Conservation (phyloP, 2,113 vertebrate genomes). For the Sisor rabdophorus region DNA sequence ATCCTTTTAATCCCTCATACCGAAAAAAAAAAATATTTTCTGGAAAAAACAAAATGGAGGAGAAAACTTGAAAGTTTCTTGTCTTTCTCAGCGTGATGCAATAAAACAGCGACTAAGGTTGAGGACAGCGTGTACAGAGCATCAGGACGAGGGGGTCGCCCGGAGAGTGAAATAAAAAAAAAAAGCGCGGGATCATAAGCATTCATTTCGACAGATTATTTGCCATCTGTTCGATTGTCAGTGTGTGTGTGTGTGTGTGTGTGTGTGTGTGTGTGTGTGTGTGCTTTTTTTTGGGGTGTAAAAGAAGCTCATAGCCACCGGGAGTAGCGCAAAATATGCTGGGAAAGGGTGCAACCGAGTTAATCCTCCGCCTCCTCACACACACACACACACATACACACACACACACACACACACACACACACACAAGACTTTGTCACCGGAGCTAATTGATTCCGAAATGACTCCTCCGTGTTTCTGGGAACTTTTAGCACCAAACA, state of each 20-base stretch:
- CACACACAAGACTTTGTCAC: slow-evolving; percentile 69
- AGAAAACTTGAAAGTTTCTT: background rate
- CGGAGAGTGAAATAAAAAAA: background rate
- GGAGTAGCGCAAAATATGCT: slow-evolving; percentile 67
- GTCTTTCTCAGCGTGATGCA: background rate
- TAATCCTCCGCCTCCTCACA: slow-evolving; percentile 67
- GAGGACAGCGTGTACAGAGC: background rate
- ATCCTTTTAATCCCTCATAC: slow-evolving; percentile 58
- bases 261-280: slow-evolving; percentile 48
- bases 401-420: slow-evolving; percentile 69
- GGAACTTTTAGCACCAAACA: background rate
- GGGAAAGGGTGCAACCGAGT: slow-evolving; percentile 71
- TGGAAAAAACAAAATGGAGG: slow-evolving; percentile 35
- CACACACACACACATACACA: slow-evolving; percentile 53
- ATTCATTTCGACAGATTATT: slow-evolving; percentile 63
- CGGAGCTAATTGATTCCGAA: slow-evolving; percentile 91
- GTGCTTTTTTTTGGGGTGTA: slow-evolving; percentile 65
- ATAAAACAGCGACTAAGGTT: background rate
- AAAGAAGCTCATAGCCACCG: slow-evolving; percentile 69
- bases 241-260: slow-evolving; percentile 61
- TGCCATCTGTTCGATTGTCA: slow-evolving; percentile 78
- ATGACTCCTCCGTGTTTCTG: slow-evolving; percentile 56
- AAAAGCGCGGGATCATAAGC: background rate
- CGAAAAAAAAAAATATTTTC: slow-evolving; percentile 48
- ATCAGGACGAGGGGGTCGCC: background rate